These are phyloP conservation scores for Rhipidura dahli DNA, from an alignment of 2,113 vertebrate species.

Conservation along the genomic window DNA sequence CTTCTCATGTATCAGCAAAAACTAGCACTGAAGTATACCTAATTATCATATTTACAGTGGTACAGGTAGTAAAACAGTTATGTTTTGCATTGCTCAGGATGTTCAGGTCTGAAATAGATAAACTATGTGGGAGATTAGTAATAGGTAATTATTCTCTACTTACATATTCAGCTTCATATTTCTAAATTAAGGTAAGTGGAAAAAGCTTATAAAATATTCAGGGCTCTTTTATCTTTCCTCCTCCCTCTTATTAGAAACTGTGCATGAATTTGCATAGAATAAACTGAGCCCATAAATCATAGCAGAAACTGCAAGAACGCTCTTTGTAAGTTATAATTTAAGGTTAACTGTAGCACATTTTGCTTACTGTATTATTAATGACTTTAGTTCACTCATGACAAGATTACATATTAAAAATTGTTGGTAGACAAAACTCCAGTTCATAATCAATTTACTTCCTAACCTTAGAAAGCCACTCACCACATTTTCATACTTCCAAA, in stretches of 20 bases:
- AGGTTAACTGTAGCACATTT: constrained; percentile 85
- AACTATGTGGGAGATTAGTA: constrained; percentile 84
- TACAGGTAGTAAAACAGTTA: constrained; percentile 78
- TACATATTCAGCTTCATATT: constrained; percentile 86
- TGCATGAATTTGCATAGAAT: constrained; percentile 87
- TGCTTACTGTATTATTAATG: constrained; percentile 85
- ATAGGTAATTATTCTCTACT: constrained; percentile 87
- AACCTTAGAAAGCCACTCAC: constrained; percentile 62
- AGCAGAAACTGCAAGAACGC: constrained; percentile 78
- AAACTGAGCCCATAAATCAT: constrained; percentile 86
- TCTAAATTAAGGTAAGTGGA: constrained; percentile 88
- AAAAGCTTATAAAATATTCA: constrained; percentile 88
- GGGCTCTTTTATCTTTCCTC: constrained; percentile 82
- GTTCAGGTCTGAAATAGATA: constrained; percentile 79
- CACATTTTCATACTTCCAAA: constrained; percentile 32
- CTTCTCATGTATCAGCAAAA: constrained; percentile 82
- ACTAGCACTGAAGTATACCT: constrained; percentile 73
- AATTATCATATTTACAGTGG: constrained; percentile 83
- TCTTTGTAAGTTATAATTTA: constrained; percentile 87
- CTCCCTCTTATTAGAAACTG: constrained; percentile 85
- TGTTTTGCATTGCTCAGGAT: constrained; percentile 78
- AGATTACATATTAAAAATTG: constrained; percentile 81
- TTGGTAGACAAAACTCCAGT: constrained; percentile 77
- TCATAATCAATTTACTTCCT: constrained; percentile 77
- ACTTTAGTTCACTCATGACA: constrained; percentile 79